These are phyloP conservation scores for Malacoctenus gilli DNA, from an alignment of 2,797 vertebrate genomes.

Conservation along the genomic window DNA sequence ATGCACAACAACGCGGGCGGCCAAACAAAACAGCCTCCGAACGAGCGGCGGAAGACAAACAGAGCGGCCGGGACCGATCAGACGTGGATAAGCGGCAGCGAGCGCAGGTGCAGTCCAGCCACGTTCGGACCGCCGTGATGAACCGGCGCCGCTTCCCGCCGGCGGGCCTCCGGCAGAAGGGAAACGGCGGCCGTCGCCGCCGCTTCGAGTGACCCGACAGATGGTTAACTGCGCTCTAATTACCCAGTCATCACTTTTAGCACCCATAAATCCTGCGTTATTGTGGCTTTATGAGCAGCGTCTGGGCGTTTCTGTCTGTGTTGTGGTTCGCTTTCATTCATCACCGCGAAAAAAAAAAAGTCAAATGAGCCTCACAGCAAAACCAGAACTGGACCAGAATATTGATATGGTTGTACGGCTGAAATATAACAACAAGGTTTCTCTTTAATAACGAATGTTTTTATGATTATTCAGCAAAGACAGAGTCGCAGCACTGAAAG, in stretches of 20 bases:
- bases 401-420: too few relatives aligned
- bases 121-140: too few relatives aligned
- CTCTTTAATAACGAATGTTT: too few relatives aligned
- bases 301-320: too few relatives aligned
- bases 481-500: too few relatives aligned
- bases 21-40: conserved; percentile 69
- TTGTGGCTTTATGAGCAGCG: not conserved
- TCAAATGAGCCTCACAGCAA: too few relatives aligned
- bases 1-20: conserved; percentile 24
- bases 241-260: not conserved
- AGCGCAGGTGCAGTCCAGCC: conserved; percentile 65
- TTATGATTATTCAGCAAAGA: too few relatives aligned
- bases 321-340: too few relatives aligned
- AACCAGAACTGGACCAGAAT: too few relatives aligned
- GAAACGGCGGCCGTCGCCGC: conserved; percentile 22
- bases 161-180: not conserved
- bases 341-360: too few relatives aligned
- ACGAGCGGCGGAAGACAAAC: conserved; percentile 48
- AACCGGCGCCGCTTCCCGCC: too few relatives aligned
- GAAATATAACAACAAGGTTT: too few relatives aligned
- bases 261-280: not conserved
- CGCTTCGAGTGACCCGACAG: not conserved
- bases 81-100: conserved; percentile 50
- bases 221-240: conserved; percentile 1
- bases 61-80: conserved; percentile 40